A percentile compares a stretch with the other conserved stretches of the same genome.
Evolutionary conservation across 1,140 invertebrate genomes (phyloP).

Genomic region (Luehdorfia chinensis): DNA sequence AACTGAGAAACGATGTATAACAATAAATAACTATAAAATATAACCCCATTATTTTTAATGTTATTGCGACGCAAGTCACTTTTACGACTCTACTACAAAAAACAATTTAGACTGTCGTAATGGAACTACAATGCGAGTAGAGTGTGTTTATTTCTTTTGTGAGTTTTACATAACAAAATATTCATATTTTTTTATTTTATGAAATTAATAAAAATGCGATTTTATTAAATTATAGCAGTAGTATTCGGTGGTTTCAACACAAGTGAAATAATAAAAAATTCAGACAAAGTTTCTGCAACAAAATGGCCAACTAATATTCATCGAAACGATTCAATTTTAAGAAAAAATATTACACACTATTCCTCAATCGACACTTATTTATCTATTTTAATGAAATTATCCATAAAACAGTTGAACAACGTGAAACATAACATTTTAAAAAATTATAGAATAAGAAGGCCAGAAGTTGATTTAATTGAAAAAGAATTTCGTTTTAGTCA

Average conservation of each 20-base stretch:
- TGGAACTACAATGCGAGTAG: constrained; percentile 16
- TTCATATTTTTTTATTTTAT: constrained; percentile 5
- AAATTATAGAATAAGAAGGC: constrained; percentile 26
- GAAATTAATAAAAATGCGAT: background rate
- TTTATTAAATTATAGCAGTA: too few species aligned
- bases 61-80: background rate
- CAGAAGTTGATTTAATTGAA: constrained; percentile 23
- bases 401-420: constrained; percentile 24
- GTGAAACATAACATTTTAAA: constrained; percentile 29
- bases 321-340: background rate
- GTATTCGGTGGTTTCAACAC: too few species aligned
- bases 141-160: constrained; percentile 17
- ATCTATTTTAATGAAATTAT: constrained; percentile 23
- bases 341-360: background rate
- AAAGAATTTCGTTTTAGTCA: constrained; percentile 24
- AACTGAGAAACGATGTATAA: too few species aligned
- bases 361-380: constrained; percentile 23
- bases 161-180: constrained; percentile 12
- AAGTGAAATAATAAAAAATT: too few species aligned
- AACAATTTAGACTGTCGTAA: background rate
- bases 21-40: constrained; percentile 6
- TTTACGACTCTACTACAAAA: constrained; percentile 9
- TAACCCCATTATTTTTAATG: constrained; percentile 1
- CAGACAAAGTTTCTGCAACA: too few species aligned
- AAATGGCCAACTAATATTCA: too few species aligned